Percentiles rank a stretch among this genome's conserved stretches.
phyloP scores from a whole-genome alignment of 2,113 vertebrate genomes.

The Pseudorhombus dupliciocellatus region DNA sequence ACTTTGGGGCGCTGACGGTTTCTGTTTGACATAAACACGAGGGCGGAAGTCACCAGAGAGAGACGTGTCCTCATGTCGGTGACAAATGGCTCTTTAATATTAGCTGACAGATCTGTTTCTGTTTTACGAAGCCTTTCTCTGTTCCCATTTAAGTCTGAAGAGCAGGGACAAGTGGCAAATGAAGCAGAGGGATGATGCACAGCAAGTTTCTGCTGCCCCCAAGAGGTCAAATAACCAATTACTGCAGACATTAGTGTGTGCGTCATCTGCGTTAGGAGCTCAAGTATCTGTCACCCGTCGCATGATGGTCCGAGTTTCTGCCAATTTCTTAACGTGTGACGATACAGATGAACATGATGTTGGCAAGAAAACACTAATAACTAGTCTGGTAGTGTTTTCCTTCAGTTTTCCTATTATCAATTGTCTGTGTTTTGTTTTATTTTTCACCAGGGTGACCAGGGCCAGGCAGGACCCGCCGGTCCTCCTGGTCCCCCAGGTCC shows the following conservation, averaged over 20 bases:
- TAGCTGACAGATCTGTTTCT: conserved; percentile 3
- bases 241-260: not conserved
- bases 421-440: conserved; percentile 3
- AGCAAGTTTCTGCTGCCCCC: conserved; percentile 20
- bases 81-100: conserved; percentile 21
- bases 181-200: too few relatives aligned
- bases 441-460: conserved; percentile 88
- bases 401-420: not conserved
- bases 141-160: too few relatives aligned
- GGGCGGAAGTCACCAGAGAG: conserved; percentile 17
- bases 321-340: not conserved
- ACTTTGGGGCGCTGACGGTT: conserved; percentile 2
- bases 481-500: conserved; percentile 90
- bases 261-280: too few relatives aligned
- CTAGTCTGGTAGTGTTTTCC: not conserved
- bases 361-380: not conserved
- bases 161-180: too few relatives aligned
- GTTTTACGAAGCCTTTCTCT: not conserved
- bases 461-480: conserved; percentile 87
- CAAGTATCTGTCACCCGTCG: too few relatives aligned
- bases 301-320: too few relatives aligned
- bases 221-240: not conserved
- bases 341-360: not conserved
- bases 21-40: conserved; percentile 16
- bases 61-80: not conserved